Base-by-base conservation (phyloP, 2,888 invertebrate genomes). In the Tachina grossa region DNA sequence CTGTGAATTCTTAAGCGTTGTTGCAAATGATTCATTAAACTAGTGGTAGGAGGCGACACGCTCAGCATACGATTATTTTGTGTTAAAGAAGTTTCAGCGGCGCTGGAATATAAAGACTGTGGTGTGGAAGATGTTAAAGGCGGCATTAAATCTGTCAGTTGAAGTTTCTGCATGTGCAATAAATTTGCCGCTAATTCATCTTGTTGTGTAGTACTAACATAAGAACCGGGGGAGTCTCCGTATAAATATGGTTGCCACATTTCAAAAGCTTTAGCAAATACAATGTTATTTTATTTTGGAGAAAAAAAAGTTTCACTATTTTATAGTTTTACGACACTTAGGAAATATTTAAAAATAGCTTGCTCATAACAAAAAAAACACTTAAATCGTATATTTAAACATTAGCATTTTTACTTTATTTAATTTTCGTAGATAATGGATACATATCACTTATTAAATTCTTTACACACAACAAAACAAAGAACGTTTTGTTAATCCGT, bases 231-330 rank as follows among this genome's bases (percentile, higher is more conserved):
- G 19, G 31, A 5, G 1, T 13, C 65, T 4, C 19, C 66, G 59
- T 53, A 72, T 39, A 77, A 77, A 39, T 57, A 45, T 31, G 77
- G 47, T 47, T 83, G 83, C 83, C 83, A 83, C 83, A 83, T 83
- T 59, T 57, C 41, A 57, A 45, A 61, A 16, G 10, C 14, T n/a
- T 16, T 74, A 59, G 10, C 14, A n/a, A 9, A 22, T 14, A 55
- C 45, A n/a, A 51, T 16, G 13, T 41, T 19, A 14, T 49, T 14
- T 49, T 49, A 5, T 6, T 8, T 49, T 6, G 6, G 1, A n/a
- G n/a, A n/a, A n/a, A 31, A 31, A 13, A 31, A 14, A 9, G 10
- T 57, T 31, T 16, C 41, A 31, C 14, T 45, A 41, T 0, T 6
- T 45, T 65, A 13, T 13, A 45, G 45, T 3, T 65, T 63, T 63